Evolutionary conservation across 2,888 invertebrate genomes (phyloP), one percentile per base, ranked within the genome.

Genomic region (Phaedon cochleariae): DNA sequence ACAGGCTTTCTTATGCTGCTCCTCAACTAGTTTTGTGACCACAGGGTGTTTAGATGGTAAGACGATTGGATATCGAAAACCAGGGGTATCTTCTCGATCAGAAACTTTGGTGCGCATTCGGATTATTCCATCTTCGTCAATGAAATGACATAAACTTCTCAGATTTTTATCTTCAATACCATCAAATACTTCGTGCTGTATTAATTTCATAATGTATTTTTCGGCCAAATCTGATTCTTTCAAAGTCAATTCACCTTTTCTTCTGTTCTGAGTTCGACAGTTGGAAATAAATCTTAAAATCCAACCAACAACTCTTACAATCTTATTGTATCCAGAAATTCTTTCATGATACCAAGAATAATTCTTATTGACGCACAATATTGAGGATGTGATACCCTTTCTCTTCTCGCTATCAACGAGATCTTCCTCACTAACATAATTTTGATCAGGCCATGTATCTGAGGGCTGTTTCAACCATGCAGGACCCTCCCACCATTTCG

Each of bases 401-500:
- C 34, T 34, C 5, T 34, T 34, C 9, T 34, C 34, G 10, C 10
- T 34, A 6, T 10, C 34, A 10, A 34, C 12, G 2, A 34, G 2
- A 6, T 34, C 34, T 10, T 34, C 34, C 2, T 34, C 34, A 6
- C 12, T 6, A 6, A 10, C 34, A 10, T 9, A 49, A 10, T 20
- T 26, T 12, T 52, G 52, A 2, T 26, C 10, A n/a, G 52, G 26
- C 52, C 52, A 52, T 2, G 9, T 4, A 1, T 26, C 52, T 26
- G 29, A n/a, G 3, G 52, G 9, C 26, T 26, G n/a, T 52, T 29
- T 26, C 10, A 67, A 48, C 70, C 70, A 80, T 5, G 53, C 18
- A 6, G 79, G 79, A 5, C 78, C 80, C 72, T 74, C 72, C 79
- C 77, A 81, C 80, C 79, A 79, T 73, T 59, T 62, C 1, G 76